Conservation (phyloP, 2,888 invertebrate species). For the Aphidius colemani region DNA sequence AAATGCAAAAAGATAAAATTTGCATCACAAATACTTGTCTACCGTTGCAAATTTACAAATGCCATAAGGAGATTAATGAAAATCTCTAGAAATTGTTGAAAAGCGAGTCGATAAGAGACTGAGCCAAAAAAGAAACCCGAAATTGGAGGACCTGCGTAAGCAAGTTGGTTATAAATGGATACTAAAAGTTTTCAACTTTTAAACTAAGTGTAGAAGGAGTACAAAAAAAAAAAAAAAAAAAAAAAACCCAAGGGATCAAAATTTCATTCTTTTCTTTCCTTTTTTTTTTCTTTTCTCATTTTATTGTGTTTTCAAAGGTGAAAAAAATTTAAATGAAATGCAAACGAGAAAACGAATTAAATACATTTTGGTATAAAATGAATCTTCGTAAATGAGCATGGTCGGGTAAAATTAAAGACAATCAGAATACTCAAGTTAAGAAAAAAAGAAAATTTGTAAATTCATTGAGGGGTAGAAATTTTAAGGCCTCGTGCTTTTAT, state of each 20-base stretch:
- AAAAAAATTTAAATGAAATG: constrained; percentile 41
- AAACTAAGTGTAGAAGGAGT: too few relatives aligned
- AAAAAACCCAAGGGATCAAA: constrained; percentile 14
- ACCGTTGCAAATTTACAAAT: constrained; percentile 24
- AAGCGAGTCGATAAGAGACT: constrained; percentile 27
- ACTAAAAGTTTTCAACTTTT: too few relatives aligned
- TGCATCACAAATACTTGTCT: constrained; percentile 46
- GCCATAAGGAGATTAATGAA: constrained; percentile 44
- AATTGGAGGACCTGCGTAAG: constrained; percentile 23
- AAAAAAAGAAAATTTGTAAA: constrained; percentile 15
- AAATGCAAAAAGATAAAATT: constrained; percentile 32
- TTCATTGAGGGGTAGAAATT: constrained; percentile 24
- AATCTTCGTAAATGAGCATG: constrained; percentile 7
- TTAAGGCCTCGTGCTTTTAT: background rate
- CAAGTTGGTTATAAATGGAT: background rate
- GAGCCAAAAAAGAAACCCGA: constrained; percentile 20
- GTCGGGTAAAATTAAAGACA: constrained; percentile 10
- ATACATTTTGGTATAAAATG: constrained; percentile 30
- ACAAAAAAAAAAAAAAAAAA: constrained; percentile 10
- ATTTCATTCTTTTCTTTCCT: constrained; percentile 21
- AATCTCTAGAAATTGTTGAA: constrained; percentile 39
- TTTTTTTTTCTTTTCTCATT: background rate
- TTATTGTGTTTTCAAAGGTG: constrained; percentile 10
- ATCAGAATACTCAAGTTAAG: constrained; percentile 19
- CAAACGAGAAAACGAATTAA: constrained; percentile 40